Percentiles rank a stretch among this genome's conserved stretches.
These are phyloP conservation scores for Anas bahamensis DNA, from an alignment of 2,797 vertebrate species.

Conservation along the genomic window DNA sequence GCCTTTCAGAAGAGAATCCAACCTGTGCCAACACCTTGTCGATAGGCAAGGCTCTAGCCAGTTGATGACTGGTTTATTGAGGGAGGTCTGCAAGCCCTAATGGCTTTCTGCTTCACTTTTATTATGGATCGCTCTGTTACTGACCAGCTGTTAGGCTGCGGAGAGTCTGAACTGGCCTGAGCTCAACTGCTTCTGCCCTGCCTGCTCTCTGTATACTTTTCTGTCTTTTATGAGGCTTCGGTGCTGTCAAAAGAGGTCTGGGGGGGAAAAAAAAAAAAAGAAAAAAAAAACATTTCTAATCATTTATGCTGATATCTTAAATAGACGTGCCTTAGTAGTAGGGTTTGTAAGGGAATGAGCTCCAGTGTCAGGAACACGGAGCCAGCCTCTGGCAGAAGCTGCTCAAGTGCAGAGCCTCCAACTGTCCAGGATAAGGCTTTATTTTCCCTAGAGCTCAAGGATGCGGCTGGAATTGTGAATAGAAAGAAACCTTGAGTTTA, in stretches of 20 bases:
- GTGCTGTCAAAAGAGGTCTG: not conserved
- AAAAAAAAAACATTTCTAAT: not conserved
- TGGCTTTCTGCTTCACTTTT: not conserved
- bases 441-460: not conserved
- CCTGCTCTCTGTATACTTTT: not conserved
- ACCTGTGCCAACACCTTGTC: not conserved
- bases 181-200: not conserved
- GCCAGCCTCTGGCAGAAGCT: not conserved
- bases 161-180: not conserved
- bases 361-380: not conserved
- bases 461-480: not conserved
- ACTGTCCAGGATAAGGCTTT: not conserved
- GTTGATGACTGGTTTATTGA: not conserved
- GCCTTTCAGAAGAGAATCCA: not conserved
- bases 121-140: not conserved
- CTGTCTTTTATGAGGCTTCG: not conserved
- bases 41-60: not conserved
- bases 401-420: not conserved
- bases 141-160: not conserved
- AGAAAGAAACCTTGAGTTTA: not conserved
- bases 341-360: not conserved
- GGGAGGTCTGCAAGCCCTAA: not conserved
- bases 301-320: fast-evolving
- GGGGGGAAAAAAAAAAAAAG: not conserved
- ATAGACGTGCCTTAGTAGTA: not conserved